Base-by-base conservation (phyloP, 2,888 invertebrate species). In the Antitype chi region DNA sequence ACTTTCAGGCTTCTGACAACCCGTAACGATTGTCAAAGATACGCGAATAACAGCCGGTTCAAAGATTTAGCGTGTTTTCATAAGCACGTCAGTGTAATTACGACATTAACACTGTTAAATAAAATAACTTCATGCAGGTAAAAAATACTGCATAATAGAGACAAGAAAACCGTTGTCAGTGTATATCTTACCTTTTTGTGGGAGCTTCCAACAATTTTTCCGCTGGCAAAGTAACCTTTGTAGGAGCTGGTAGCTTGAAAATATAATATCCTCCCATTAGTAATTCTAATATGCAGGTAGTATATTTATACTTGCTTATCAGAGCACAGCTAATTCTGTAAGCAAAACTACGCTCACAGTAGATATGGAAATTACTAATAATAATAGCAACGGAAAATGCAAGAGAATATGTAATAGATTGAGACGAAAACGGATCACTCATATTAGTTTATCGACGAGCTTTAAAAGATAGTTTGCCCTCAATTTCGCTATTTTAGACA, bases 291-390 rank as follows among this genome's bases (percentile, higher is more conserved):
- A 60, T 20, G n/a, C 17, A 59, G 15, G n/a, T 49, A 28, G 17
- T 52, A 52, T 59, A 49, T 49, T 43, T 32, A 38, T 28, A 53
- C 53, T 43, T 59, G 38, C 17, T 62, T 32, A 11, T n/a, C 59
- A 59, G 28, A 28, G 71, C 70, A 38, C 2, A 79, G 70, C 47
- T 62, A 80, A 70, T 62, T 70, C 9, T 49, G 15, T 55, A 68
- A 71, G 32, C 80, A 62, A 62, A 79, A 20, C 70, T 49, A 28
- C 25, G 3, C 38, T n/a, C 20, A 20, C 17, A 57, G 49, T 23
- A 32, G 28, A 32, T 57, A 62, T 20, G 9, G 32, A 76, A 60
- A 78, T 47, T n/a, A 47, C 17, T 15, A 28, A 7, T 53, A 62
- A 53, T 78, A 78, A 60, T 47, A 79, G 15, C 53, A 47, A 60